Percentiles rank a stretch among this genome's conserved stretches.
Conservation (phyloP, 2,888 invertebrate species). For the Trissonchulus sp. region DNA sequence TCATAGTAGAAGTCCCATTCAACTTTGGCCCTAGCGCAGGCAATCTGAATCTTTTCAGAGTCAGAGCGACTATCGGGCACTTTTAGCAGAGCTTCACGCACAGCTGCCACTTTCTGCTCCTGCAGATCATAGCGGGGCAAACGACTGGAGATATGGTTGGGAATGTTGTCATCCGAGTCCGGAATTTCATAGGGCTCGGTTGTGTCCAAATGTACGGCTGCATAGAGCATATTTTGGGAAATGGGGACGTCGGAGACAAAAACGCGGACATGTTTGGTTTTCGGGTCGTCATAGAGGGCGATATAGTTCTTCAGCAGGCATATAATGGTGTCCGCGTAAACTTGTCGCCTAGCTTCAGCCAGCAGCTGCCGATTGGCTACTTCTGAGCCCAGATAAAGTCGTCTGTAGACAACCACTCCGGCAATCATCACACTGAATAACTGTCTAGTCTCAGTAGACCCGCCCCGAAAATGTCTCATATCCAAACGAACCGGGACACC, state of each 20-base stretch:
- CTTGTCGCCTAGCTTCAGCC: not conserved
- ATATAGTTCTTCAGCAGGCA: not conserved
- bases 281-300: constrained; percentile 9
- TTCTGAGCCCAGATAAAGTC: not conserved
- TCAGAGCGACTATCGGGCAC: not conserved
- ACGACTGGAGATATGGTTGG: not conserved
- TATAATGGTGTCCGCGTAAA: not conserved
- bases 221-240: not conserved
- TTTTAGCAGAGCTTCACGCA: constrained; percentile 1
- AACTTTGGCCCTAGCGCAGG: not conserved
- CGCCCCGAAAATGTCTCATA: not conserved
- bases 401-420: not conserved
- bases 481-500: not conserved
- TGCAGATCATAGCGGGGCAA: not conserved
- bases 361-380: not conserved
- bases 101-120: not conserved
- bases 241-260: constrained; percentile 11
- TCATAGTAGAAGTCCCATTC: not conserved
- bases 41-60: not conserved
- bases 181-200: not conserved
- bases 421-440: not conserved
- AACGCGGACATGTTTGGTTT: not conserved
- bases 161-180: not conserved
- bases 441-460: not conserved
- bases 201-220: not conserved